phyloP scores from a whole-genome alignment of 2,888 invertebrate species.

The Agriopis leucophaearia region DNA sequence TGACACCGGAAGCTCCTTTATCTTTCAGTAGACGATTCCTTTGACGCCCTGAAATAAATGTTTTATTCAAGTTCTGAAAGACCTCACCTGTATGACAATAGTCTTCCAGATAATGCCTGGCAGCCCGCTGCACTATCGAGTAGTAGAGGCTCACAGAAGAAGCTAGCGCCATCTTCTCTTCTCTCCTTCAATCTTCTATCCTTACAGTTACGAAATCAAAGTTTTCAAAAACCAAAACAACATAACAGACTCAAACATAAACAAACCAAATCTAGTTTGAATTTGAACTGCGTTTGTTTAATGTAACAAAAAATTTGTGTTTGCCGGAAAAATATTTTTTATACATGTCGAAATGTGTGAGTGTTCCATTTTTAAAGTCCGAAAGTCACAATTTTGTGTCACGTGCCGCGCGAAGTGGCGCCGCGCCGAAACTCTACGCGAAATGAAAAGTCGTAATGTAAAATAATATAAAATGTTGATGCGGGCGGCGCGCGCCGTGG shows the following conservation, averaged over 20 bases:
- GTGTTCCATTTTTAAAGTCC: slow-evolving; percentile 74
- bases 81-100: slow-evolving; percentile 88
- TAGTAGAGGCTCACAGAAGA: slow-evolving; percentile 90
- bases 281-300: slow-evolving; percentile 73
- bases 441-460: slow-evolving; percentile 84
- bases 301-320: slow-evolving; percentile 48
- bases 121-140: slow-evolving; percentile 89
- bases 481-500: slow-evolving; percentile 83
- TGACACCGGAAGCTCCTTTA: slow-evolving; percentile 7
- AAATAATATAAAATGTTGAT: slow-evolving; percentile 79
- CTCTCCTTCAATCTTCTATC: slow-evolving; percentile 55
- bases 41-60: slow-evolving; percentile 19
- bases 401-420: slow-evolving; percentile 78
- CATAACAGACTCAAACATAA: slow-evolving; percentile 55
- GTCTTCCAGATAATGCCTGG: slow-evolving; percentile 89
- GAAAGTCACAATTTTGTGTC: slow-evolving; percentile 82
- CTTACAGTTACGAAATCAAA: slow-evolving; percentile 74
- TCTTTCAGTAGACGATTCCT: slow-evolving; percentile 1
- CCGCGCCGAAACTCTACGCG: slow-evolving; percentile 83
- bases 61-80: slow-evolving; percentile 6
- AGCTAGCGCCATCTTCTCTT: slow-evolving; percentile 85
- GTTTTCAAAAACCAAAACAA: slow-evolving; percentile 69
- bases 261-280: slow-evolving; percentile 77
- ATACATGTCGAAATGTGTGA: slow-evolving; percentile 63
- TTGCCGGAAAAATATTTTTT: slow-evolving; percentile 66